A percentile compares a stretch with the other conserved stretches of the same genome.
Conservation (phyloP, 2,113 vertebrate species). For the Oenanthe melanoleuca region DNA sequence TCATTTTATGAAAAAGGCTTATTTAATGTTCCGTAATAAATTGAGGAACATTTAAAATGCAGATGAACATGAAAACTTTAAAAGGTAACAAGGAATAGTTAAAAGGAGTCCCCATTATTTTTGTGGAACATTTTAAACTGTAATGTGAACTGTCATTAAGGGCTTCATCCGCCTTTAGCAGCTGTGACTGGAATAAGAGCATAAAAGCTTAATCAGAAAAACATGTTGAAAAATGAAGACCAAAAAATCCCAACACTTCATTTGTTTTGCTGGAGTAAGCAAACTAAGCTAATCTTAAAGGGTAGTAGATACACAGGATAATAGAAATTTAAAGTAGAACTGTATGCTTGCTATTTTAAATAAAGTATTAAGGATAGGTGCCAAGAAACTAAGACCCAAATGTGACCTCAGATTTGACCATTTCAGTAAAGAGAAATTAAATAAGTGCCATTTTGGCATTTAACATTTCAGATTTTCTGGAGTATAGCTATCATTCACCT, state of each 20-base stretch:
- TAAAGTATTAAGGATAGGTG: not conserved
- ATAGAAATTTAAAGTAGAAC: not conserved
- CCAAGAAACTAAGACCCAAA: not conserved
- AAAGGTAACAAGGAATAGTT: not conserved
- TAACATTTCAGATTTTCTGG: not conserved
- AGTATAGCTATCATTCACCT: not conserved
- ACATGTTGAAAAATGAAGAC: not conserved
- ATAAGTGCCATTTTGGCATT: not conserved
- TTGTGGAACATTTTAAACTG: not conserved
- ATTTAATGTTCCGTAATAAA: not conserved
- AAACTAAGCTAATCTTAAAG: not conserved
- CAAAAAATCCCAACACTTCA: not conserved
- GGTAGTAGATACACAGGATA: not conserved
- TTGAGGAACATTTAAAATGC: not conserved
- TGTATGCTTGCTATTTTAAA: not conserved
- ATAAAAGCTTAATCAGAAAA: not conserved
- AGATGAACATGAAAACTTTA: not conserved
- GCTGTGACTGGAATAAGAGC: not conserved
- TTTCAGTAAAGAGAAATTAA: slow-evolving; percentile 4
- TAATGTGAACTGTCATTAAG: not conserved
- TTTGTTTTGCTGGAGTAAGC: not conserved
- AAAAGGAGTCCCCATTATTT: not conserved
- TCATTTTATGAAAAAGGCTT: not conserved
- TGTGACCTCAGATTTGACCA: not conserved
- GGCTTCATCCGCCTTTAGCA: not conserved